These are phyloP conservation scores for Netta rufina DNA, from an alignment of 2,797 vertebrate genomes.

Conservation along the genomic window DNA sequence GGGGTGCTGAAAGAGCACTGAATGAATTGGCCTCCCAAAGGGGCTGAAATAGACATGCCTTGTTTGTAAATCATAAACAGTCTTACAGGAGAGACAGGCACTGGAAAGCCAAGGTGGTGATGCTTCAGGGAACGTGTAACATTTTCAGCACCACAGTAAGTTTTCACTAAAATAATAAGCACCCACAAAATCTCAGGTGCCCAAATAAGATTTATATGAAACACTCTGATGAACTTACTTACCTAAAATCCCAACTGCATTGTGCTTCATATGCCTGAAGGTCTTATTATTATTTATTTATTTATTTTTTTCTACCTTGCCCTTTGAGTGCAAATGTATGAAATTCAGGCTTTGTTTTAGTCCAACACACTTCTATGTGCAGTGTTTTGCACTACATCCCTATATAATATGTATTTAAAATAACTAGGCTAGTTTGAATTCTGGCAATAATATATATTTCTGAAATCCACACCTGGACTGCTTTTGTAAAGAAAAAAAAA, in stretches of 20 bases:
- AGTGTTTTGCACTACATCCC: neutral
- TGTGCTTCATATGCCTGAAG: neutral
- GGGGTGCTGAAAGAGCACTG: neutral
- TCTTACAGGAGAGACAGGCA: neutral
- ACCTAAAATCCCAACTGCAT: neutral
- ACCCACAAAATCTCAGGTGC: neutral
- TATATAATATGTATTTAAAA: neutral
- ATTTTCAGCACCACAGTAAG: neutral
- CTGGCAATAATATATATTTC: neutral
- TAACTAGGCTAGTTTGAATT: neutral
- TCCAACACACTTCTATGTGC: neutral
- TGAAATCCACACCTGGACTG: neutral
- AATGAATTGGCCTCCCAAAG: neutral
- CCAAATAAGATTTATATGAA: neutral
- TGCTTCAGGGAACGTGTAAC: neutral
- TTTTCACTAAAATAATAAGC: neutral
- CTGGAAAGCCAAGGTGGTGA: neutral
- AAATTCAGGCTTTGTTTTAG: neutral
- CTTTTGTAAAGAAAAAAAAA: neutral
- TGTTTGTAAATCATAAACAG: conserved; percentile 60
- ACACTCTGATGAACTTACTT: neutral
- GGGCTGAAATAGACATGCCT: neutral
- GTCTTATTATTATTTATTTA: neutral
- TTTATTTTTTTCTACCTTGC: neutral
- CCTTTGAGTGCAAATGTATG: neutral